Evolutionary conservation across 2,113 vertebrate species (phyloP).

Genomic region (Nesoenas mayeri): DNA sequence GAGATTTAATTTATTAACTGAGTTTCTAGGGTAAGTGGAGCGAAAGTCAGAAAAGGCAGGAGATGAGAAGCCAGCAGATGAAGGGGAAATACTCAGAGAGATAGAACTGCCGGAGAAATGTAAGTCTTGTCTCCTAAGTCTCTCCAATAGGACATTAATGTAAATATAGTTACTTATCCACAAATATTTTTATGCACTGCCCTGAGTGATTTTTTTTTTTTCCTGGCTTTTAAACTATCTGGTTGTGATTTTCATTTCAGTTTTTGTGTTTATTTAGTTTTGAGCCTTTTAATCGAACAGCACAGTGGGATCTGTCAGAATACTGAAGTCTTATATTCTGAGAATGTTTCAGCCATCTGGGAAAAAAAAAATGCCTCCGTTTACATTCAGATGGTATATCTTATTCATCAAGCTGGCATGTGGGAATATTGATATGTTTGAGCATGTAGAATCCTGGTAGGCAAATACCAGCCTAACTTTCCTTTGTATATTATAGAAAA

Average conservation of each 20-base stretch:
- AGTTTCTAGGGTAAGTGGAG: conserved; percentile 63
- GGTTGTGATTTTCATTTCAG: neutral
- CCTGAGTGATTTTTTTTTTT: neutral
- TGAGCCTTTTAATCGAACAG: neutral
- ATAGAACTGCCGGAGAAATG: conserved; percentile 42
- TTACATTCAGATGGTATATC: neutral
- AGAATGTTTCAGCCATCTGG: neutral
- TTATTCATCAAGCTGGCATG: neutral
- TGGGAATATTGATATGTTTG: neutral
- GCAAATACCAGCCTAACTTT: neutral
- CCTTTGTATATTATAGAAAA: neutral
- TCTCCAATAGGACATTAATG: neutral
- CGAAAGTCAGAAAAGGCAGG: conserved; percentile 29
- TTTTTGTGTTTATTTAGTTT: neutral
- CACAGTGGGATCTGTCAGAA: neutral
- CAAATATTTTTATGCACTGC: neutral
- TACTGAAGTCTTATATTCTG: neutral
- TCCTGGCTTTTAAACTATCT: neutral
- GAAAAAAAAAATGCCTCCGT: fast-evolving
- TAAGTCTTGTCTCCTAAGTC: conserved; percentile 62
- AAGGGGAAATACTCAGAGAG: neutral
- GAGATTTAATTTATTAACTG: conserved; percentile 62
- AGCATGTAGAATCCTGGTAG: conserved; percentile 7
- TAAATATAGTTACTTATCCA: neutral
- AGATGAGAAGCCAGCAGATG: neutral